These are phyloP conservation scores for Noctua comes DNA, from an alignment of 2,888 invertebrate genomes.

Conservation along the genomic window DNA sequence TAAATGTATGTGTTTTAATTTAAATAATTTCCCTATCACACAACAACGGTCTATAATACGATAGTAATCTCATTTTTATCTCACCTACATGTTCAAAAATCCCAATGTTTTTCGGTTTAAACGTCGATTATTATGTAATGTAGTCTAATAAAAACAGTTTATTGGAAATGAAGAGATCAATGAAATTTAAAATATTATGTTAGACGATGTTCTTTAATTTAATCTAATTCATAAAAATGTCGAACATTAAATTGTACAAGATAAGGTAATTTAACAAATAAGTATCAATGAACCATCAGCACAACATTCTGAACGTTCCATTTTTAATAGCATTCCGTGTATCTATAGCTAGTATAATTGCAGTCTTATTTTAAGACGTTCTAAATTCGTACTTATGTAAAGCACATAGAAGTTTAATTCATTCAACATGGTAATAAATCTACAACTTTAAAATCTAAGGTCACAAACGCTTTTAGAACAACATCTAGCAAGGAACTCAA, in stretches of 20 bases:
- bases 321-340: not conserved
- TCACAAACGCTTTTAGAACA: constrained; percentile 33
- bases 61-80: constrained; percentile 53
- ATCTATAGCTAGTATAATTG: not conserved
- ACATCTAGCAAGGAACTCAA: not conserved
- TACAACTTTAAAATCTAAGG: constrained; percentile 16
- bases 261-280: not conserved
- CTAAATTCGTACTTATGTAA: not conserved
- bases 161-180: constrained; percentile 33
- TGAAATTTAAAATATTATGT: constrained; percentile 26
- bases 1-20: constrained; percentile 55
- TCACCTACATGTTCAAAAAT: constrained; percentile 37
- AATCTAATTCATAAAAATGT: not conserved
- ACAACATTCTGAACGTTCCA: not conserved
- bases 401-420: not conserved
- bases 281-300: not conserved
- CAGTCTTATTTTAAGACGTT: not conserved
- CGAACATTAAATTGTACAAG: not conserved
- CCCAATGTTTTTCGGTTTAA: constrained; percentile 42
- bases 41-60: constrained; percentile 24
- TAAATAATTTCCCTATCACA: constrained; percentile 57
- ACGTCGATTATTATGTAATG: constrained; percentile 33
- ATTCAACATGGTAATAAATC: not conserved
- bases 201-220: not conserved
- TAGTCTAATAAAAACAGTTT: constrained; percentile 22